Conservation (phyloP, 2,113 vertebrate species). For the Chrysochloris asiatica region DNA sequence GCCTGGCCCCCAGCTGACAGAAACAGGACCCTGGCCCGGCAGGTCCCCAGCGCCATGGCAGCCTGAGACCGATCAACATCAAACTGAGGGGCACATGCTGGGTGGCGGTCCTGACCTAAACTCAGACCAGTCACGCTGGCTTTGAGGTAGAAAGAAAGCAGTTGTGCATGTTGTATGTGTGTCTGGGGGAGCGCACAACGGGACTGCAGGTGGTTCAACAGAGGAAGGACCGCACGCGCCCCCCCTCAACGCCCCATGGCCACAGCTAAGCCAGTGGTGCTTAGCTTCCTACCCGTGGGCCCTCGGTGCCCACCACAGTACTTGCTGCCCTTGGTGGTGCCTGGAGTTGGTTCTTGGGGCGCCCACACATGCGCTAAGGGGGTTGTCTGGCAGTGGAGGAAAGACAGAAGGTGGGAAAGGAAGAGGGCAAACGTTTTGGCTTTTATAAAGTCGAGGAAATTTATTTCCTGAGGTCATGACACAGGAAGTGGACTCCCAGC, state of each 20-base stretch:
- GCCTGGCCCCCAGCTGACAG: neutral
- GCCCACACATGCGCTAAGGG: too few species aligned
- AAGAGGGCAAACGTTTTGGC: conserved; percentile 88
- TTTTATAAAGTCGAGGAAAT: conserved; percentile 91
- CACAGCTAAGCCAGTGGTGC: too few species aligned
- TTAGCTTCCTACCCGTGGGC: neutral
- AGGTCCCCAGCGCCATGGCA: neutral
- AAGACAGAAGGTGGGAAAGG: conserved; percentile 83
- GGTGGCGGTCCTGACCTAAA: neutral
- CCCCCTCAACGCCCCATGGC: too few species aligned
- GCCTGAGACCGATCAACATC: neutral
- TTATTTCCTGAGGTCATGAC: conserved; percentile 91
- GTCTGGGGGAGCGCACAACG: neutral
- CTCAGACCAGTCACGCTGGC: conserved; percentile 57
- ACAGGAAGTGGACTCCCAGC: conserved; percentile 90
- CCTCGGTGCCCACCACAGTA: too few species aligned
- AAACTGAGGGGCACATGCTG: conserved; percentile 28
- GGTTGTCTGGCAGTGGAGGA: too few species aligned
- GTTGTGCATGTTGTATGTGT: neutral
- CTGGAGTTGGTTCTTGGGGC: too few species aligned
- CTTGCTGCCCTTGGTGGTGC: too few species aligned
- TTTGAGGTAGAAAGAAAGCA: conserved; percentile 86
- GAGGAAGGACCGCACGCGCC: too few species aligned
- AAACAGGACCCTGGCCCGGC: neutral
- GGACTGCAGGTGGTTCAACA: neutral